A percentile compares a stretch with the other conserved stretches of the same genome.
Conservation (phyloP, 2,797 vertebrate genomes). For the Pachyuromys duprasi region DNA sequence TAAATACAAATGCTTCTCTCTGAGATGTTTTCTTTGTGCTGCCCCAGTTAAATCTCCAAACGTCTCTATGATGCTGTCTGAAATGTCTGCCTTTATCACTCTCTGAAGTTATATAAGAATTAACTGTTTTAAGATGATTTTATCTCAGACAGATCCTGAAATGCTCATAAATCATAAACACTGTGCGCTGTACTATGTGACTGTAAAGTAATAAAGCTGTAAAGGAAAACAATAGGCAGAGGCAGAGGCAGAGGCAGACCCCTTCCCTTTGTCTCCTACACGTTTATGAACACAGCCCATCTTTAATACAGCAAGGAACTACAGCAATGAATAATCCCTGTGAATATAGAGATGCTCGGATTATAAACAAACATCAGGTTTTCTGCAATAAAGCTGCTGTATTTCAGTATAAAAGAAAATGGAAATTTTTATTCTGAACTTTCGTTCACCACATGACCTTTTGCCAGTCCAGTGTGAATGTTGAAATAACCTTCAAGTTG, state of each 20-base stretch:
- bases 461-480: not conserved
- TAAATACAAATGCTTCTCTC: not conserved
- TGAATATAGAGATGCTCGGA: not conserved
- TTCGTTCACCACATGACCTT: not conserved
- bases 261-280: not conserved
- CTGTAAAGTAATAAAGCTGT: not conserved
- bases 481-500: not conserved
- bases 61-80: not conserved
- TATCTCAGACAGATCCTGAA: slow-evolving; percentile 3
- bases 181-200: not conserved
- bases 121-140: not conserved
- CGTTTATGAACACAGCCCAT: not conserved
- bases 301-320: not conserved
- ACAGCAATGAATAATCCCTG: not conserved
- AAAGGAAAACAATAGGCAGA: not conserved
- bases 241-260: not conserved
- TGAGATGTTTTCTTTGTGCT: not conserved
- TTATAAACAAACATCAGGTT: not conserved
- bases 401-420: not conserved
- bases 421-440: not conserved
- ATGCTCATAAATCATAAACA: slow-evolving; percentile 19
- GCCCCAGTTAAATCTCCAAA: not conserved
- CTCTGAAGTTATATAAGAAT: slow-evolving; percentile 29
- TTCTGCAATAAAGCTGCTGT: not conserved
- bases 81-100: not conserved